A percentile compares a stretch with the other conserved stretches of the same genome.
Evolutionary conservation across 2,888 invertebrate genomes (phyloP).

Genomic region (Eilema griseolum): DNA sequence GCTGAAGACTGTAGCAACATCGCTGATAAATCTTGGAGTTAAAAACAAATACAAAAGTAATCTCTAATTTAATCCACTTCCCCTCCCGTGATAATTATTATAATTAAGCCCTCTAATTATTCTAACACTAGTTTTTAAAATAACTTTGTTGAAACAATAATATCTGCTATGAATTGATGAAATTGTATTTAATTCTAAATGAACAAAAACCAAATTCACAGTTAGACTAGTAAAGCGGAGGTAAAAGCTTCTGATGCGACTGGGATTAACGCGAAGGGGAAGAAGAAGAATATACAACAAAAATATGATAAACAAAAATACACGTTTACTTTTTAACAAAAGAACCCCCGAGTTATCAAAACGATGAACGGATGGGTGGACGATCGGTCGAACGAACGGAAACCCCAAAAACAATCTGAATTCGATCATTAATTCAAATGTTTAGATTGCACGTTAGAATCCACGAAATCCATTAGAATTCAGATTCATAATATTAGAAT

Average conservation of each 20-base stretch:
- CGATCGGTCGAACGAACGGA: background rate
- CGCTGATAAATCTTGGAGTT: background rate
- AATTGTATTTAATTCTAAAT: background rate
- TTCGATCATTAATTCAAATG: background rate
- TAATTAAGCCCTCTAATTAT: background rate
- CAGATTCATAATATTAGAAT: conserved; percentile 30
- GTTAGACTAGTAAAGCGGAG: too few species aligned
- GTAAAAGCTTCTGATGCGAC: too few species aligned
- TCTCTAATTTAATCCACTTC: background rate
- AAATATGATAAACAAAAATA: too few species aligned
- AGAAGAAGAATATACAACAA: background rate
- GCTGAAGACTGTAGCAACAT: background rate
- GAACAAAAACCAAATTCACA: too few species aligned
- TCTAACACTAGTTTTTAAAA: background rate
- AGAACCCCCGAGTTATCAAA: background rate
- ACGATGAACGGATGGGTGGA: background rate
- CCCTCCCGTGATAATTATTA: background rate
- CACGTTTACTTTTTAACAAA: background rate
- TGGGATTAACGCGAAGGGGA: too few species aligned
- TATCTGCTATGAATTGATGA: background rate
- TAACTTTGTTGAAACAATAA: background rate
- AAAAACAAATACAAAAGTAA: background rate
- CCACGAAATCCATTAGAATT: background rate
- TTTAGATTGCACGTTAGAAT: conserved; percentile 20
- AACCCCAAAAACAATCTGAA: background rate